phyloP scores from a whole-genome alignment of 2,797 vertebrate species.

The Poecilia wingei region DNA sequence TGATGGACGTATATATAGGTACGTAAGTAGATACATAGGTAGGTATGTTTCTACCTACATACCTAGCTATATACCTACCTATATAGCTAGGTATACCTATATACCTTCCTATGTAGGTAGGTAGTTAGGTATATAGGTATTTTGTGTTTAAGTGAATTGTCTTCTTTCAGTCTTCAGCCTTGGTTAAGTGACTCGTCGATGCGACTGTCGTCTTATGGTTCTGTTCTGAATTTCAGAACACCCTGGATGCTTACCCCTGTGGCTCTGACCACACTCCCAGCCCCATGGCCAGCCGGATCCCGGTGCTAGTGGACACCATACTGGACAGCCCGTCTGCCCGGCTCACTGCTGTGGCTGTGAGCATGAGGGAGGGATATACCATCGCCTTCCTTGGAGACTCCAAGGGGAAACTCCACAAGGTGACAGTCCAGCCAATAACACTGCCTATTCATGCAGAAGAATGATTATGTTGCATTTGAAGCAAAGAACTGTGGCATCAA shows the following conservation, averaged over 20 bases:
- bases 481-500: not conserved
- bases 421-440: conserved; percentile 52
- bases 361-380: conserved; percentile 86
- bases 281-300: conserved; percentile 92
- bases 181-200: not conserved
- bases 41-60: no score
- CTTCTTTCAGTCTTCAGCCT: not conserved
- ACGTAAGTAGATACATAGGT: no score
- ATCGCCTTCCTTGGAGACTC: conserved; percentile 95
- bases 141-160: not conserved
- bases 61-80: no score
- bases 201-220: not conserved
- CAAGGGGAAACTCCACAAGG: conserved; percentile 92
- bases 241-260: conserved; percentile 92
- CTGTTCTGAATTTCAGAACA: conserved; percentile 81
- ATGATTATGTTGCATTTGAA: not conserved
- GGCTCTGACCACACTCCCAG: conserved; percentile 98
- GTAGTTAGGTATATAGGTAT: no score
- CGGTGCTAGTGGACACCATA: conserved; percentile 86
- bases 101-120: no score
- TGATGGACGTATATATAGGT: no score
- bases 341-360: conserved; percentile 92
- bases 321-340: conserved; percentile 88
- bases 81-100: no score
- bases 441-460: not conserved